Evolutionary conservation across 2,797 vertebrate species (phyloP).

Genomic region (Anisognathus igniventris): DNA sequence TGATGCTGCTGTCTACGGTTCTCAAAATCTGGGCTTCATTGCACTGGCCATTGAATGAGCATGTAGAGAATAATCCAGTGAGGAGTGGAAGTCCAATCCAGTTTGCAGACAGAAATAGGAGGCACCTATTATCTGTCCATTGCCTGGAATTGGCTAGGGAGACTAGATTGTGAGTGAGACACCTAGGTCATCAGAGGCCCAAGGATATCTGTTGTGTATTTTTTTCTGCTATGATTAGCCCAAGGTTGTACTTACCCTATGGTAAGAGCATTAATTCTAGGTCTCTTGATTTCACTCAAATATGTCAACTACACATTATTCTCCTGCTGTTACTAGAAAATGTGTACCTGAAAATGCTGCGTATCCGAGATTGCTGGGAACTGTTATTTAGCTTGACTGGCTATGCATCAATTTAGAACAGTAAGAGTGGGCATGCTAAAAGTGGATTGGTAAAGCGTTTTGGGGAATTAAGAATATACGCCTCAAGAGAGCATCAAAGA

Average conservation of each 20-base stretch:
- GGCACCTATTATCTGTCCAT: neutral
- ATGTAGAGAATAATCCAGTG: neutral
- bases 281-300: neutral
- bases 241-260: neutral
- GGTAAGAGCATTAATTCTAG: neutral
- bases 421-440: neutral
- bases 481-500: neutral
- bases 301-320: neutral
- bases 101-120: neutral
- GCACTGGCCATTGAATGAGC: neutral
- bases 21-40: neutral
- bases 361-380: neutral
- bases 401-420: neutral
- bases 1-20: neutral
- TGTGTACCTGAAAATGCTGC: neutral
- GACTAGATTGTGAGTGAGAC: neutral
- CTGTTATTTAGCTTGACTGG: neutral
- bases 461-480: neutral
- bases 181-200: neutral
- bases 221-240: neutral
- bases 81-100: neutral
- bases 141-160: neutral
- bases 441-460: neutral
- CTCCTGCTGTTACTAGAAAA: neutral
- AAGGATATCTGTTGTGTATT: neutral